These are phyloP conservation scores for Agapostemon virescens DNA, from an alignment of 2,888 invertebrate genomes.

Conservation along the genomic window DNA sequence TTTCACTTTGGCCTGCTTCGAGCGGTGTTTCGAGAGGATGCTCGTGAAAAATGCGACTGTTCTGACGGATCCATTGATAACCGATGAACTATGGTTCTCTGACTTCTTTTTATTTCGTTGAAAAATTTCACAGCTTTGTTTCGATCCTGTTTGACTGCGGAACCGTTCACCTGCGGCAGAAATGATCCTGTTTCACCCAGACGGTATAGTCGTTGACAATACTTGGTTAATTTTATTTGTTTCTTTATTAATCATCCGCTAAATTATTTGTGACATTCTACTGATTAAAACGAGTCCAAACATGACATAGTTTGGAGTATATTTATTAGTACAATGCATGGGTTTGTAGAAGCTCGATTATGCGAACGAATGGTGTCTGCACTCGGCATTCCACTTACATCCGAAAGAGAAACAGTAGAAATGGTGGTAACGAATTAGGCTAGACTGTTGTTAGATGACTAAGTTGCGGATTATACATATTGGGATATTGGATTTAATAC, in stretches of 20 bases:
- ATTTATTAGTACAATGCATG: background rate
- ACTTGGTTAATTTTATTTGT: background rate
- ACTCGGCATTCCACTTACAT: too few species aligned
- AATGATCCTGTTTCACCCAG: too few species aligned
- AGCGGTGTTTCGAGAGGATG: background rate
- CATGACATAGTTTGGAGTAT: background rate
- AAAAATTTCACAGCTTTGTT: background rate
- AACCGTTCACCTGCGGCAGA: too few species aligned
- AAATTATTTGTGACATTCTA: background rate
- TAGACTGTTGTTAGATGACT: too few species aligned
- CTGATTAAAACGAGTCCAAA: background rate
- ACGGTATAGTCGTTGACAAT: background rate
- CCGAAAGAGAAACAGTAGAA: too few species aligned
- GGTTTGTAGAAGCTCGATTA: too few species aligned
- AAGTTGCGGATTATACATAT: too few species aligned
- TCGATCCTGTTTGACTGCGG: background rate
- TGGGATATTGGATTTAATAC: too few species aligned
- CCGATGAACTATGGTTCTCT: background rate
- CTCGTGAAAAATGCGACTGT: background rate
- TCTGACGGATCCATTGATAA: conserved; percentile 5
- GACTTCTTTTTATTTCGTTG: background rate
- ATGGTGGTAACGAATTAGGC: too few species aligned
- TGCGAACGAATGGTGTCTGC: too few species aligned
- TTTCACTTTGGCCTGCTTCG: conserved; percentile 22
- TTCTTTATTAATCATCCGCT: background rate